Evolutionary conservation across 2,888 invertebrate species (phyloP).

Genomic region (Leptopilina myrica): DNA sequence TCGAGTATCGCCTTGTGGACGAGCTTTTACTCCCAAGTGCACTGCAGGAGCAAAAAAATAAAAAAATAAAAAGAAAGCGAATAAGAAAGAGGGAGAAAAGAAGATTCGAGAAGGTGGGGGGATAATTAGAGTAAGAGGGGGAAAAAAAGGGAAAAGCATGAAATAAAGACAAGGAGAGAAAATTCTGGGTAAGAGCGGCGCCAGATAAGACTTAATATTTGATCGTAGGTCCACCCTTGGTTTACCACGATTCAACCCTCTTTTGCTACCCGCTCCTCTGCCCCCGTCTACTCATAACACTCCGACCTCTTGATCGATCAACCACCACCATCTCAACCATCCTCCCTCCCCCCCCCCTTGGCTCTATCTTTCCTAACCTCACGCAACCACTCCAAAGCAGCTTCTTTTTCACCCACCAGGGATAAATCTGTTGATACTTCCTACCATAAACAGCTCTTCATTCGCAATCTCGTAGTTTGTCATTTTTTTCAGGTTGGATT

Average conservation of each 20-base stretch:
- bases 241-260: conserved; percentile 64
- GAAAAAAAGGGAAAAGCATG: conserved; percentile 46
- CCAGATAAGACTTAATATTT: conserved; percentile 76
- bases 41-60: no score
- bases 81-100: conserved; percentile 31
- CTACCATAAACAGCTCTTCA: conserved; percentile 49
- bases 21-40: conserved; percentile 15
- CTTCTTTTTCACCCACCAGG: conserved; percentile 47
- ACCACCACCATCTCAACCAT: conserved; percentile 40
- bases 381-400: conserved; percentile 50
- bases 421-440: conserved; percentile 72
- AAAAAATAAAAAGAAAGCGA: conserved; percentile 31
- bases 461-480: conserved; percentile 40
- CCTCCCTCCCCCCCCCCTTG: no score
- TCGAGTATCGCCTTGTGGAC: conserved; percentile 16
- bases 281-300: neutral
- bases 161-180: conserved; percentile 50
- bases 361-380: conserved; percentile 54
- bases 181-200: conserved; percentile 71
- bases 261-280: no score
- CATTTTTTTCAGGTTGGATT: neutral
- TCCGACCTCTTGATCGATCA: conserved; percentile 60
- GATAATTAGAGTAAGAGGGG: conserved; percentile 67
- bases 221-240: conserved; percentile 72
- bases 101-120: conserved; percentile 56